Conservation (phyloP, 1,140 invertebrate genomes). For the Pogonus chalceus region DNA sequence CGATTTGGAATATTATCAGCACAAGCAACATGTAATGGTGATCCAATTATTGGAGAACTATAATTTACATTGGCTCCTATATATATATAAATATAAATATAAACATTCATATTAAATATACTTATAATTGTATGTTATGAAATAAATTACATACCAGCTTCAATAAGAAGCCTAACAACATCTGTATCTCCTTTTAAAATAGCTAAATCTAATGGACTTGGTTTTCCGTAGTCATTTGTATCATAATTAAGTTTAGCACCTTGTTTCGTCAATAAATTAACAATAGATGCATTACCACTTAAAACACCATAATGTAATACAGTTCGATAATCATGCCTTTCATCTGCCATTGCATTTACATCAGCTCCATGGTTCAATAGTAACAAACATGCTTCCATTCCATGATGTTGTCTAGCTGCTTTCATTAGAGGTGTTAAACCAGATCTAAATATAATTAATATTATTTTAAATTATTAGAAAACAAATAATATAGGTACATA, state of each 20-base stretch:
- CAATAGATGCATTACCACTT: conserved; percentile 63
- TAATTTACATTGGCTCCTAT: conserved; percentile 71
- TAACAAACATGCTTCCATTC: conserved; percentile 64
- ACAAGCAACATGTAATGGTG: conserved; percentile 76
- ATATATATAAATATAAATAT: conserved; percentile 13
- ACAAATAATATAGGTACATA: no score
- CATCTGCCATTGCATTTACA: conserved; percentile 71
- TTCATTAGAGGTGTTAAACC: conserved; percentile 84
- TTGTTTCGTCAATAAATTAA: conserved; percentile 72
- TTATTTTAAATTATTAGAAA: no score
- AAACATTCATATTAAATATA: neutral
- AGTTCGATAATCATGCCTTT: conserved; percentile 69
- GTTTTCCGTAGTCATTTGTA: conserved; percentile 60
- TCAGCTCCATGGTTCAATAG: conserved; percentile 70
- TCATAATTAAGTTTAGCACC: conserved; percentile 61
- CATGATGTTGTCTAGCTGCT: conserved; percentile 66
- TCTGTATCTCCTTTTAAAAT: conserved; percentile 70
- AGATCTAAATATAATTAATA: no score
- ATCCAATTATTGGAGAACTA: conserved; percentile 72
- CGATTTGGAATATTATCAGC: conserved; percentile 70
- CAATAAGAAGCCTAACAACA: conserved; percentile 57
- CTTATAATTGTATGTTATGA: neutral
- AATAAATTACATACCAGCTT: conserved; percentile 42
- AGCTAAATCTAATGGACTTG: conserved; percentile 72
- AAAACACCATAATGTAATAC: conserved; percentile 79